Evolutionary conservation across 2,113 vertebrate genomes (phyloP).

Genomic region (Paedocypris sp.): DNA sequence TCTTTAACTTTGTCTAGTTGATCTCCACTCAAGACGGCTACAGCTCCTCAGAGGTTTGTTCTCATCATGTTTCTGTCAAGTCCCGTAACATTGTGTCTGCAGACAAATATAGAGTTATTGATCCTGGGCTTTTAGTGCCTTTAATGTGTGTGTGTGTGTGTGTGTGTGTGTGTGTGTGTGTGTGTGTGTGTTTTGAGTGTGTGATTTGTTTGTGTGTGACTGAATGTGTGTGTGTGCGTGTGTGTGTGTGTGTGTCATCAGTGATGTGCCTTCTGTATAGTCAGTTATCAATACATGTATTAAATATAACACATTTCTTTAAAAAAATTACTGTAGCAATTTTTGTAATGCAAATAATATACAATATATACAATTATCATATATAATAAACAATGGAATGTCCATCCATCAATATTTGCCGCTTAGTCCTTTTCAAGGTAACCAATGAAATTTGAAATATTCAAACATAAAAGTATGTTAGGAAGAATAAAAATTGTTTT

Average conservation of each 20-base stretch:
- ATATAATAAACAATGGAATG: too few species aligned
- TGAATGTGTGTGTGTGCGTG: too few species aligned
- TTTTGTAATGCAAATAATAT: too few species aligned
- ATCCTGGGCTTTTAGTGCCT: neutral
- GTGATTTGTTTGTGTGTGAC: too few species aligned
- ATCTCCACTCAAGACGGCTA: constrained; percentile 89
- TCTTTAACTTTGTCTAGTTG: constrained; percentile 66
- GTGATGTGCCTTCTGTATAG: neutral
- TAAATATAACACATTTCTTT: too few species aligned
- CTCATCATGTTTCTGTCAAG: constrained; percentile 34
- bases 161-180: neutral
- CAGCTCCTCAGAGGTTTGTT: constrained; percentile 93
- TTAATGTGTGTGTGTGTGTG: neutral
- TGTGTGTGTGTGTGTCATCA: neutral
- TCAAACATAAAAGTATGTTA: too few species aligned
- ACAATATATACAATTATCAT: neutral
- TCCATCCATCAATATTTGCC: too few species aligned
- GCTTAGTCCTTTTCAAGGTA: too few species aligned
- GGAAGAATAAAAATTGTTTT: too few species aligned
- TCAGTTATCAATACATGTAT: too few species aligned
- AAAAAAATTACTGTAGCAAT: too few species aligned
- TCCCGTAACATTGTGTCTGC: constrained; percentile 14
- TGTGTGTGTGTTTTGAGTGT: neutral
- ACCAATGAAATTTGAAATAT: too few species aligned
- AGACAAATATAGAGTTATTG: neutral